Conservation (phyloP, 2,797 vertebrate genomes). For the Arctocebus calabarensis region DNA sequence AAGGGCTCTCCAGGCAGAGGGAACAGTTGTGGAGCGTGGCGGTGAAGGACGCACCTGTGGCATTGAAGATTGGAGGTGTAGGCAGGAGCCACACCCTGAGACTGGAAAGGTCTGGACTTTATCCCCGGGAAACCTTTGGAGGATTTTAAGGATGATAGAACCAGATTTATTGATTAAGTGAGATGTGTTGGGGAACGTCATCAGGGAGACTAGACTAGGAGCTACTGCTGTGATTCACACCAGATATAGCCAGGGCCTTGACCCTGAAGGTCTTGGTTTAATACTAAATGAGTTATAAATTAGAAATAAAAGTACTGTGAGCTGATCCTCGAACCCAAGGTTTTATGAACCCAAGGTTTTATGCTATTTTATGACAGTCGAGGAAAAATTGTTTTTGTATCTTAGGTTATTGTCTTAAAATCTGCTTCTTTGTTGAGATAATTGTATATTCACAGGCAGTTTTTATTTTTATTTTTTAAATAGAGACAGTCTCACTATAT, state of each 20-base stretch:
- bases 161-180: neutral
- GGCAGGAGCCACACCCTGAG: neutral
- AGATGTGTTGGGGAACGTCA: neutral
- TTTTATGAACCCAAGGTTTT: no score
- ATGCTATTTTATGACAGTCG: neutral
- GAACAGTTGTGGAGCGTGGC: neutral
- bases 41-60: neutral
- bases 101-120: neutral
- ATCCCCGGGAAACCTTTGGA: neutral
- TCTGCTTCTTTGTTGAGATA: neutral
- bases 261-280: neutral
- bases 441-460: neutral
- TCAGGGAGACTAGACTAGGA: neutral
- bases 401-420: neutral
- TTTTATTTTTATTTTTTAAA: no score
- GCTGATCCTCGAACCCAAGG: neutral
- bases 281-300: neutral
- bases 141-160: constrained; percentile 7
- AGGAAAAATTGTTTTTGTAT: constrained; percentile 39
- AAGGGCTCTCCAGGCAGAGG: neutral
- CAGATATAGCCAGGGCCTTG: neutral
- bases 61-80: neutral
- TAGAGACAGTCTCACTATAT: no score
- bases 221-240: neutral
- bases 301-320: neutral